A percentile compares a stretch with the other conserved stretches of the same genome.
Conservation (phyloP, 2,797 vertebrate species). For the Cossypha niveicapilla region DNA sequence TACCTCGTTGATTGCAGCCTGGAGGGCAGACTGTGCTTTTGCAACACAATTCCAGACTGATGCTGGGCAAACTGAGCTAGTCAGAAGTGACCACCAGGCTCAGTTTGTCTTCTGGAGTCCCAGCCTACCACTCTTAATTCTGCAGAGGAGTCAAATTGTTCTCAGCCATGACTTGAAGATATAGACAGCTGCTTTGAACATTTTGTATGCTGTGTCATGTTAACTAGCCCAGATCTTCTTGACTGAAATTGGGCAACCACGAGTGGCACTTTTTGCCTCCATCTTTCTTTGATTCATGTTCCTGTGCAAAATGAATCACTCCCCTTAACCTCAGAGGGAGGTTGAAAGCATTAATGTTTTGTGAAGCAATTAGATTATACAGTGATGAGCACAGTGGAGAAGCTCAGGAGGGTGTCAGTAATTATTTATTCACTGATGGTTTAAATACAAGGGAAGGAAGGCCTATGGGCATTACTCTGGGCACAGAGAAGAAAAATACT, state of each 20-base stretch:
- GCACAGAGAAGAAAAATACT: not conserved
- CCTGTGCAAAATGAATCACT: not conserved
- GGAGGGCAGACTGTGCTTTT: not conserved
- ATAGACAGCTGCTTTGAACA: not conserved
- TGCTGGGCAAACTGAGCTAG: not conserved
- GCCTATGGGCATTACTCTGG: not conserved
- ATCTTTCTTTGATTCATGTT: not conserved
- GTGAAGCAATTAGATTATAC: not conserved
- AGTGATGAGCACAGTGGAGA: not conserved
- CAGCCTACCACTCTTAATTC: not conserved
- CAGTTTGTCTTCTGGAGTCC: not conserved
- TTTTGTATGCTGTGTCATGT: not conserved
- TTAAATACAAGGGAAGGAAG: not conserved
- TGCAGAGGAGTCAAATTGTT: not conserved
- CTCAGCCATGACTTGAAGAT: not conserved
- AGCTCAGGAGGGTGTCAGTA: not conserved
- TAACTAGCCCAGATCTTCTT: not conserved
- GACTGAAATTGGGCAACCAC: not conserved
- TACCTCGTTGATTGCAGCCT: not conserved
- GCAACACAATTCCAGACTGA: not conserved
- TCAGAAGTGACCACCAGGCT: not conserved
- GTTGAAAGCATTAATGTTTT: not conserved
- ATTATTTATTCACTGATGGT: not conserved
- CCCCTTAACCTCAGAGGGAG: not conserved
- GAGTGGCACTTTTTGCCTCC: not conserved